Base-by-base conservation (phyloP, 2,888 invertebrate genomes). In the Desoria tigrina region DNA sequence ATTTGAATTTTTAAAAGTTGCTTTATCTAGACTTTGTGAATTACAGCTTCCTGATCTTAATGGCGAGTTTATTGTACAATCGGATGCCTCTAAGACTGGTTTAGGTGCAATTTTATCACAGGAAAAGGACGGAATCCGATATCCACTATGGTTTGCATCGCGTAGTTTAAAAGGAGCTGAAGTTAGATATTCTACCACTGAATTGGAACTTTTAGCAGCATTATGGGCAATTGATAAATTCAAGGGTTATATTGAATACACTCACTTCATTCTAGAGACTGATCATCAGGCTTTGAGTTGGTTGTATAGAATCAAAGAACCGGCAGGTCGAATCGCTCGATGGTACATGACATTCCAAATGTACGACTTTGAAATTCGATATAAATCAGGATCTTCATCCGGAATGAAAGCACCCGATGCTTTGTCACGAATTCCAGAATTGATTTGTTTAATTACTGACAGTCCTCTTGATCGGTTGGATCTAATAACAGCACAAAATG, bases 251-350 rank as follows among this genome's bases (percentile, higher is more conserved):
- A 70, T 83, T 0, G 79, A 80, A 61, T 78, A 79, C 1, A 42
- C 76, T 6, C 49, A 69, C 0, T 79, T 81, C 18, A 69, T 70
- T 1, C 74, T 82, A 0, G 66, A 78, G 2, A 81, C 80, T 0
- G 83, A 83, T 65, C 83, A 83, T 62, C 79, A 81, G 62, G 80
- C 82, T 0, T 73, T 84, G 45, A 79, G 80, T 77, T 83, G 81
- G 80, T 67, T 83, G 6, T 68, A 81, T 65, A 71, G 74, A 0
- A 49, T 81, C 4, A 80, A 81, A 64, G 77, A 81, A 14, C 79
- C 80, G 0, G 75, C 77, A n/a, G 81, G 81, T 14, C 65, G 82
- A 37, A 68, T 84, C 0, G 79, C 79, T 0, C 68, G 82, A 42
- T 83, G 82, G 83, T 79, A 80, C 0, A 51, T 83, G 11, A 65